A percentile compares a stretch with the other conserved stretches of the same genome.
These are phyloP conservation scores for Melanargia galathea DNA, from an alignment of 2,888 invertebrate genomes.

Conservation along the genomic window DNA sequence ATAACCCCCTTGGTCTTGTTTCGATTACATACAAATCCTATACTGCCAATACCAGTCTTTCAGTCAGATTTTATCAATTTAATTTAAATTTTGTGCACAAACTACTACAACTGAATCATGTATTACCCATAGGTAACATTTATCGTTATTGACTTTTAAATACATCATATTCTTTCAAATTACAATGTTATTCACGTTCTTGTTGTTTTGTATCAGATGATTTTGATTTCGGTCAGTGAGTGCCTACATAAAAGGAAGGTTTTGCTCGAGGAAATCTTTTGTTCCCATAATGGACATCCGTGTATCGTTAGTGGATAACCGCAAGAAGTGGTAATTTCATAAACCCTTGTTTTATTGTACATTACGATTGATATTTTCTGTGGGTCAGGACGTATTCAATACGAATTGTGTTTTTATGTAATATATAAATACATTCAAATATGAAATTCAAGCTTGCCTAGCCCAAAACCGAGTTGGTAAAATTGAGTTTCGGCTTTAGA, in stretches of 20 bases:
- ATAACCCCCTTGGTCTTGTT: too few relatives aligned
- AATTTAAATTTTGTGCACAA: too few relatives aligned
- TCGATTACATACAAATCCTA: too few relatives aligned
- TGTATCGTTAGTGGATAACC: slow-evolving; percentile 23
- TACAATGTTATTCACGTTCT: neutral
- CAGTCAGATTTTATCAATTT: too few relatives aligned
- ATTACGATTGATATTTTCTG: slow-evolving; percentile 22
- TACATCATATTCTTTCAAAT: neutral
- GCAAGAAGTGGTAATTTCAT: slow-evolving; percentile 23
- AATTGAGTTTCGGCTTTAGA: too few relatives aligned
- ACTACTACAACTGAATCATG: too few relatives aligned
- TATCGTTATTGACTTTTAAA: too few relatives aligned
- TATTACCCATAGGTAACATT: too few relatives aligned
- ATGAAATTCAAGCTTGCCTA: too few relatives aligned
- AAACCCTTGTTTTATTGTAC: slow-evolving; percentile 21
- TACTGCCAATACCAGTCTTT: too few relatives aligned
- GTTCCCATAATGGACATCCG: slow-evolving; percentile 18
- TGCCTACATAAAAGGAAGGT: neutral
- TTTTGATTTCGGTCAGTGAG: neutral
- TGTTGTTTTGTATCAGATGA: neutral
- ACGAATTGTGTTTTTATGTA: neutral
- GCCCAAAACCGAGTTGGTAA: too few relatives aligned
- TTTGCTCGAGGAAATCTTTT: slow-evolving; percentile 13
- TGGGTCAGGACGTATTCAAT: neutral
- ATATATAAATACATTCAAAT: too few relatives aligned